Conservation (phyloP, 2,888 invertebrate genomes). For the Cephus runcator region DNA sequence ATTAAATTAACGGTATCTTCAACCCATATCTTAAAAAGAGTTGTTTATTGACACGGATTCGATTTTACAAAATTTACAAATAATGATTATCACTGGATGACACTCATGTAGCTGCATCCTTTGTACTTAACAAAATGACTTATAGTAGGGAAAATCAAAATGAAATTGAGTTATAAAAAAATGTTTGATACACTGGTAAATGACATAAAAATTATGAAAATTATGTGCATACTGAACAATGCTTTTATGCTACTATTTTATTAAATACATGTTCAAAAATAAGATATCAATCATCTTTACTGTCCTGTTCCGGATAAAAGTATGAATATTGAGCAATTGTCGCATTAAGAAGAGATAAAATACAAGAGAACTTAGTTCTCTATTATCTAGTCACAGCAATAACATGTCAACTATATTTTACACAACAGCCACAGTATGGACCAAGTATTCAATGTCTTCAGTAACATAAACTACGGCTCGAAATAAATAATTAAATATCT, state of each 20-base stretch:
- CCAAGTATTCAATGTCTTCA: not conserved
- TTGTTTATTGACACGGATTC: constrained; percentile 45
- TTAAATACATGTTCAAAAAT: not conserved
- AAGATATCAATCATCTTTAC: not conserved
- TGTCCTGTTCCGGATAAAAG: not conserved
- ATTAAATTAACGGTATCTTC: not conserved
- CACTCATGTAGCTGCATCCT: not conserved
- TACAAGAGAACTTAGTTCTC: not conserved
- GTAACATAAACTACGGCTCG: not conserved
- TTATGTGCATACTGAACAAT: not conserved
- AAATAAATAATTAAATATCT: not conserved
- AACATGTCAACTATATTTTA: not conserved
- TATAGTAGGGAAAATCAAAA: not conserved
- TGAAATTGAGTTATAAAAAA: not conserved
- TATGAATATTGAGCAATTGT: not conserved
- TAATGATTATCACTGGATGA: constrained; percentile 31
- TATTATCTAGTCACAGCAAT: not conserved
- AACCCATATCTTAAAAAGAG: constrained; percentile 27
- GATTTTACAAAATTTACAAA: constrained; percentile 44
- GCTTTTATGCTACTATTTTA: not conserved
- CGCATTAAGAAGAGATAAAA: not conserved
- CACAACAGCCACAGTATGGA: not conserved
- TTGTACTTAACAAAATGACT: not conserved
- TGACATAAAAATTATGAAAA: not conserved
- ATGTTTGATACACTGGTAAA: not conserved